Evolutionary conservation across 2,113 vertebrate species (phyloP).

Genomic region (Pelusios castaneus): DNA sequence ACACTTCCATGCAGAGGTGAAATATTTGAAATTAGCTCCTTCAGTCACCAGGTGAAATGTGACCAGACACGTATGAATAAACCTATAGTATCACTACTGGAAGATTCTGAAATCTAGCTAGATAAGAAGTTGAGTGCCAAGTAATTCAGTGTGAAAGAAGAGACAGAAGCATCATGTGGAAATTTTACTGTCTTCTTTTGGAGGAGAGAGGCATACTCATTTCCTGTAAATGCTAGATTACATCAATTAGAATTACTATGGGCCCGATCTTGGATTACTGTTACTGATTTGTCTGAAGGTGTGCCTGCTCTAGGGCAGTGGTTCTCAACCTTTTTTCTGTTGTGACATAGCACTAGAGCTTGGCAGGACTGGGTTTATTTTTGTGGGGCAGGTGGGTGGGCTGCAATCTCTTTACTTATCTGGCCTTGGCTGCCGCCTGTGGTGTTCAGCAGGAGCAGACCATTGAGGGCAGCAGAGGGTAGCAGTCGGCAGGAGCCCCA

Average conservation of each 20-base stretch:
- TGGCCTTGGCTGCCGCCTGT: too few species aligned
- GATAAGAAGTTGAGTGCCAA: conserved; percentile 8
- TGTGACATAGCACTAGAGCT: too few species aligned
- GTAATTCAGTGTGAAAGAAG: neutral
- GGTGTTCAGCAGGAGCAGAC: too few species aligned
- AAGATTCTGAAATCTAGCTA: neutral
- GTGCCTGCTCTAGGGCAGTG: neutral
- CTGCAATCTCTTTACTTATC: too few species aligned
- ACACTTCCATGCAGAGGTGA: neutral
- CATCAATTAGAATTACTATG: neutral
- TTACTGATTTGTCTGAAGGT: neutral
- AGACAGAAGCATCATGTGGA: neutral
- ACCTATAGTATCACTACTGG: neutral
- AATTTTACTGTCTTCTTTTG: neutral
- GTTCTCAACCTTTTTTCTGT: too few species aligned
- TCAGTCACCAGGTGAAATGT: conserved; percentile 14
- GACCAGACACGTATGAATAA: neutral
- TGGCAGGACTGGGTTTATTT: too few species aligned
- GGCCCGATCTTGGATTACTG: neutral
- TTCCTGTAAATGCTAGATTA: neutral
- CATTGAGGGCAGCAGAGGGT: too few species aligned
- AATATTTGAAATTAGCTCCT: neutral
- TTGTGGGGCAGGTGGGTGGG: too few species aligned
- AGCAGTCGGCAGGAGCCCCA: too few species aligned
- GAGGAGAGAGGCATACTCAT: neutral